Percentiles rank a stretch among this genome's conserved stretches.
These are phyloP conservation scores for Lagocephalus sceleratus DNA, from an alignment of 2,797 vertebrate genomes.

Conservation along the genomic window DNA sequence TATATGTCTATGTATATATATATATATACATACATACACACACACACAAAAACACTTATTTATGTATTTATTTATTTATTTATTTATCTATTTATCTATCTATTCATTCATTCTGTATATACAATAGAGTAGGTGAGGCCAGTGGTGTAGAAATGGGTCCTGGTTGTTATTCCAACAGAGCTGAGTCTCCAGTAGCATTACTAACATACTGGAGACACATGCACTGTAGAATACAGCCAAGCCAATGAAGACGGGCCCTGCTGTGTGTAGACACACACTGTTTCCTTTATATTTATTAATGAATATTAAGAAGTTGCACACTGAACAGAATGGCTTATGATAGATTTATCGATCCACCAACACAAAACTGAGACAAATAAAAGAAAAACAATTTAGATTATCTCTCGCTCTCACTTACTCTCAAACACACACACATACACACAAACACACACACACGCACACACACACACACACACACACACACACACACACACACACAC, in stretches of 20 bases:
- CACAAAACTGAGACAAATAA: slow-evolving; percentile 25
- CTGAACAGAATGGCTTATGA: not conserved
- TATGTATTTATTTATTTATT: too few species aligned
- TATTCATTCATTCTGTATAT: not conserved
- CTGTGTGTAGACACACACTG: slow-evolving; percentile 3
- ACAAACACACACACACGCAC: slow-evolving; percentile 9
- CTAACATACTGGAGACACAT: slow-evolving; percentile 98
- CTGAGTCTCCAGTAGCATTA: slow-evolving; percentile 90
- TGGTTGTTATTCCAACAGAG: slow-evolving; percentile 98
- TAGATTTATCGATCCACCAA: too few species aligned
- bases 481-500: slow-evolving; percentile 15
- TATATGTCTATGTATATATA: too few species aligned
- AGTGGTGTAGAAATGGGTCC: slow-evolving; percentile 65
- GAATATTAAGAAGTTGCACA: not conserved
- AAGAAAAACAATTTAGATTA: slow-evolving; percentile 37
- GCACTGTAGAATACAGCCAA: slow-evolving; percentile 99
- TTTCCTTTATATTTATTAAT: not conserved
- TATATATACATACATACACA: slow-evolving; percentile 6
- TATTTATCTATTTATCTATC: too few species aligned
- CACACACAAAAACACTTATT: slow-evolving; percentile 27
- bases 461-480: slow-evolving; percentile 14
- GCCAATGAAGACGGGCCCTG: slow-evolving; percentile 61
- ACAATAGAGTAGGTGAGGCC: slow-evolving; percentile 7
- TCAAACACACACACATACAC: slow-evolving; percentile 13
- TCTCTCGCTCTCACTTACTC: slow-evolving; percentile 14